These are phyloP conservation scores for Phalanger gymnotis DNA, from an alignment of 2,797 vertebrate genomes.

Conservation along the genomic window DNA sequence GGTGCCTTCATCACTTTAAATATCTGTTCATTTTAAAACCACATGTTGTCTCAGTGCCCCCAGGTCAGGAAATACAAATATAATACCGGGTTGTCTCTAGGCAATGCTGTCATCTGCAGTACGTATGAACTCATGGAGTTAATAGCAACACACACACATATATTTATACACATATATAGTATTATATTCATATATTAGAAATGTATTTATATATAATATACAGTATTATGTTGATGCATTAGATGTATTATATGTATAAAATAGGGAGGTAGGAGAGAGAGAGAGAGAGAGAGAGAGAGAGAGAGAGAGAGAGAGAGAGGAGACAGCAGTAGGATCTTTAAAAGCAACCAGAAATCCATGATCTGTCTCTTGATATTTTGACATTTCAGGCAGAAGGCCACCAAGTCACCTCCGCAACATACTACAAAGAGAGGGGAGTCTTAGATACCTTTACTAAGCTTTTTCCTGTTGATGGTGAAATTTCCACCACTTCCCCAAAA, in stretches of 20 bases:
- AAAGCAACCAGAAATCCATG: not conserved
- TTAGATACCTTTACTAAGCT: no score
- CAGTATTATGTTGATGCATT: not conserved
- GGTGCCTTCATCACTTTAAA: not conserved
- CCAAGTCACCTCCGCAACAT: not conserved
- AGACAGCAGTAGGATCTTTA: not conserved
- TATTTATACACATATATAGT: not conserved
- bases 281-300: no score
- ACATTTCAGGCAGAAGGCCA: not conserved
- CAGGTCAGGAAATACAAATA: conserved; percentile 7
- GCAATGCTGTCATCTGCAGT: not conserved
- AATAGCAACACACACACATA: not conserved
- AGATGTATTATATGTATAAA: not conserved
- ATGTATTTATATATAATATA: no score
- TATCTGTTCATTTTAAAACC: not conserved
- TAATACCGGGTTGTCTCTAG: conserved; percentile 22
- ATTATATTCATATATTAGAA: not conserved
- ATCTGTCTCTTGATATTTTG: not conserved
- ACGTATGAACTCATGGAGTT: not conserved
- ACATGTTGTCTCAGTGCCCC: not conserved
- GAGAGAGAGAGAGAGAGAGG: no score
- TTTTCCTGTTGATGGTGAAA: no score
- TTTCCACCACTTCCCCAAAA: no score
- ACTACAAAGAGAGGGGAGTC: not conserved
- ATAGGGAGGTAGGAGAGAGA: not conserved